Evolutionary conservation across 2,888 invertebrate species (phyloP).

Genomic region (Yponomeuta malinellus): DNA sequence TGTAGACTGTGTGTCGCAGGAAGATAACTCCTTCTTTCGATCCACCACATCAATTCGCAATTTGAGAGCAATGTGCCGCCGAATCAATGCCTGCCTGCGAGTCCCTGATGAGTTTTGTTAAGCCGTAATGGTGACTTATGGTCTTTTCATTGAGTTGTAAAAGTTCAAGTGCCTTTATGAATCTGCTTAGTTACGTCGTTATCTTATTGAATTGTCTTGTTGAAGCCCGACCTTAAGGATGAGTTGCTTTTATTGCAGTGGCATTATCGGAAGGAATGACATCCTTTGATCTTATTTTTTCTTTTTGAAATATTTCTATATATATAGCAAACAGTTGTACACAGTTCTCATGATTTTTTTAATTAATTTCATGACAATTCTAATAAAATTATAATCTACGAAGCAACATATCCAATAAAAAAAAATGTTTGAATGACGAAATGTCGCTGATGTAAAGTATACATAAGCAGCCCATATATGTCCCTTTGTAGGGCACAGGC

Average conservation of each 20-base stretch:
- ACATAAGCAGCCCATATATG: no score
- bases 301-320: no score
- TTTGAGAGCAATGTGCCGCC: conserved; percentile 12
- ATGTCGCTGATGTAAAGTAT: no score
- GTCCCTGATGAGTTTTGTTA: conserved; percentile 4
- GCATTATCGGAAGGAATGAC: neutral
- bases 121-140: conserved; percentile 36
- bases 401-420: no score
- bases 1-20: neutral
- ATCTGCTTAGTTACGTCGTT: conserved; percentile 5
- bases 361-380: no score
- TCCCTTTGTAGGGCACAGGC: no score
- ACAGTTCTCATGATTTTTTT: no score
- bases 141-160: conserved; percentile 33
- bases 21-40: neutral
- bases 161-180: conserved; percentile 5
- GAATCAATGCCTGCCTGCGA: conserved; percentile 18
- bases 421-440: no score
- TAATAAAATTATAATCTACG: no score
- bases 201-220: neutral
- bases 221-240: neutral
- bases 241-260: neutral
- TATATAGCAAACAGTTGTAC: no score
- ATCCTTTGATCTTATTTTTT: neutral
- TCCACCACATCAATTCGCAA: conserved; percentile 2